phyloP scores from a whole-genome alignment of 2,888 invertebrate genomes.

The Unio pictorum region DNA sequence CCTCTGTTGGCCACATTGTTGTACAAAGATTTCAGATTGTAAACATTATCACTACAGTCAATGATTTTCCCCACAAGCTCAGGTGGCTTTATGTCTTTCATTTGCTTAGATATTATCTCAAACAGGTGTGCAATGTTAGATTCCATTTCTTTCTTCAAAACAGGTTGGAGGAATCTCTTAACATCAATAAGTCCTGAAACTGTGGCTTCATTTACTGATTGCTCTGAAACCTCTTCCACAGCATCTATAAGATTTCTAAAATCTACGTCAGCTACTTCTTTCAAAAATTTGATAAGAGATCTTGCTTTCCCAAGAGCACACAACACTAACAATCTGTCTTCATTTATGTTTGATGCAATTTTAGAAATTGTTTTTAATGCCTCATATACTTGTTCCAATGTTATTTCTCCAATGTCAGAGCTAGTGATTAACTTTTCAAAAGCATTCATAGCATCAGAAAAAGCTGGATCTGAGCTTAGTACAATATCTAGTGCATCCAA shows the following conservation, averaged over 20 bases:
- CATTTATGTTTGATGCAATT: too few relatives aligned
- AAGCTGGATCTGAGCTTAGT: too few relatives aligned
- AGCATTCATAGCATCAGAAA: constrained; percentile 10
- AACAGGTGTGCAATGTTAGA: neutral
- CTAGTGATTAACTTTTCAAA: constrained; percentile 17
- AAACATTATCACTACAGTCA: constrained; percentile 32
- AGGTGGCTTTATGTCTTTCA: constrained; percentile 5
- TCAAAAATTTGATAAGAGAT: constrained; percentile 28
- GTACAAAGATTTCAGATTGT: constrained; percentile 38
- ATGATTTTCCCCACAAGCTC: constrained; percentile 30
- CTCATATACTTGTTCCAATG: neutral
- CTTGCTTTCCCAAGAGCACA: too few relatives aligned
- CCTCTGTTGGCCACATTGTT: constrained; percentile 45
- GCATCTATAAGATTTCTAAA: constrained; percentile 47
- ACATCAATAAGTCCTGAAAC: constrained; percentile 42
- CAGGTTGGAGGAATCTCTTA: constrained; percentile 30
- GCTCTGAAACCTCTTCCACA: constrained; percentile 48
- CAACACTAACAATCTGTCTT: too few relatives aligned
- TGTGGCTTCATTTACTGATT: constrained; percentile 41
- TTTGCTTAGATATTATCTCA: constrained; percentile 10
- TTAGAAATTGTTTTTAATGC: constrained; percentile 11
- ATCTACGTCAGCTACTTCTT: constrained; percentile 35
- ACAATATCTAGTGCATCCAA: too few relatives aligned
- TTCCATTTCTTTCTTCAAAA: constrained; percentile 14
- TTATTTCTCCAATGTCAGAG: neutral